Base-by-base conservation (phyloP, 1,140 invertebrate species). In the Wasmannia auropunctata region DNA sequence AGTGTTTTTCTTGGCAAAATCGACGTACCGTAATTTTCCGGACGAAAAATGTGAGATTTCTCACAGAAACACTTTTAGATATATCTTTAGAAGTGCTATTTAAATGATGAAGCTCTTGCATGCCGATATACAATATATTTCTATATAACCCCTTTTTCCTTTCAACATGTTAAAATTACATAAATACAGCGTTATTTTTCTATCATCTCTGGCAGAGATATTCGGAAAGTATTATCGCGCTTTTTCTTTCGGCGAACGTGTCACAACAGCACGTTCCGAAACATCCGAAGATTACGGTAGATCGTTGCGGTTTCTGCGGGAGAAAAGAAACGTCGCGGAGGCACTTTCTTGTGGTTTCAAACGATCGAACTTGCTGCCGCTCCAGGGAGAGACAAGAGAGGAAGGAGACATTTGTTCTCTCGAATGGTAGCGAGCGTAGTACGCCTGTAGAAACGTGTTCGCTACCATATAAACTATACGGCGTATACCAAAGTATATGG, bases 1-100 rank as follows among this genome's bases (percentile, higher is more conserved):
- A 74, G 79, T 83, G 79, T 83, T 83, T n/a, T 58, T 58, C 79
- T 34, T 19, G 79, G 79, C 40, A 14, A 58, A 58, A 83, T 83
- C 51, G 79, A 74, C 37, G 25, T 46, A 14, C 62, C 19, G 37
- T 34, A 58, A 83, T 72, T 83, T 74, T 14, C 0, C 25, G 1
- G 3, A 34, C n/a, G 14, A 74, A 37, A 83, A 51, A 69, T 37
- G 16, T 51, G n/a, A 79, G 46, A 69, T 40, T 70, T 40, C 5
- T n/a, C 16, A 31, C n/a, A 70, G 25, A 77, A 60, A 3, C n/a
- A n/a, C n/a, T 22, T n/a, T 43, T 31, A 28, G 11, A 69, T 54
- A 69, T 54, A 28, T 56, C 6, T 43, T 25, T 43, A 10, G n/a
- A n/a, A 28, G 40, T 31, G 10, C 0, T 22, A 63, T 31, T 77